Evolutionary conservation across 2,113 vertebrate genomes (phyloP).

Genomic region (Numenius arquata): DNA sequence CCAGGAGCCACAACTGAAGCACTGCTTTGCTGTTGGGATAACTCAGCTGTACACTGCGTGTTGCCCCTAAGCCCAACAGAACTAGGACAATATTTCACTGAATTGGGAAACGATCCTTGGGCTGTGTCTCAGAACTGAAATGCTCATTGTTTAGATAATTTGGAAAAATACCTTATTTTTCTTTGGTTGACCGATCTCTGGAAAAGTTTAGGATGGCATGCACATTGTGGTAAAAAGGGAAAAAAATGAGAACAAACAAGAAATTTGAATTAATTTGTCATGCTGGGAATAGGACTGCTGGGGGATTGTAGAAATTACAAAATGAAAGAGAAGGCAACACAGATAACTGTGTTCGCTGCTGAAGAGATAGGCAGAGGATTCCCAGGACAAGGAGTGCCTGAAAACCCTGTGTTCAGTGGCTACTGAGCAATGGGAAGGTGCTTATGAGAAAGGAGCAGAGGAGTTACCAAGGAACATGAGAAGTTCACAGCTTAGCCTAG

Average conservation of each 20-base stretch:
- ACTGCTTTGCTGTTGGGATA: neutral
- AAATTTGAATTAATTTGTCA: neutral
- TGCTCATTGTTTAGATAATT: conserved; percentile 6
- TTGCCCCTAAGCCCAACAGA: neutral
- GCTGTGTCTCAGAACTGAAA: conserved; percentile 6
- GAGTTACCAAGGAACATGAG: neutral
- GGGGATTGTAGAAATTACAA: neutral
- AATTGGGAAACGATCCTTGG: neutral
- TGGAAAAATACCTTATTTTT: conserved; percentile 42
- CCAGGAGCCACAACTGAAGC: conserved; percentile 39
- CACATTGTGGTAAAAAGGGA: conserved; percentile 23
- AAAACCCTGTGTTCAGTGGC: neutral
- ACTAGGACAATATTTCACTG: neutral
- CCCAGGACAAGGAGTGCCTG: neutral
- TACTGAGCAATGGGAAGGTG: neutral
- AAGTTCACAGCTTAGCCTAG: neutral
- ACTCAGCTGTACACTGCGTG: neutral
- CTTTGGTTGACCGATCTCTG: conserved; percentile 10
- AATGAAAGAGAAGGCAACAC: neutral
- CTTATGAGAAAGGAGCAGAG: neutral
- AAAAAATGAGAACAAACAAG: conserved; percentile 28
- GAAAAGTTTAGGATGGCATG: conserved; percentile 38
- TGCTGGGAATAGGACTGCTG: neutral
- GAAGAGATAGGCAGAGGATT: neutral
- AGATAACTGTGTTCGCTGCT: neutral